Base-by-base conservation (phyloP, 1,140 invertebrate genomes). In the Drosophila lini region DNA sequence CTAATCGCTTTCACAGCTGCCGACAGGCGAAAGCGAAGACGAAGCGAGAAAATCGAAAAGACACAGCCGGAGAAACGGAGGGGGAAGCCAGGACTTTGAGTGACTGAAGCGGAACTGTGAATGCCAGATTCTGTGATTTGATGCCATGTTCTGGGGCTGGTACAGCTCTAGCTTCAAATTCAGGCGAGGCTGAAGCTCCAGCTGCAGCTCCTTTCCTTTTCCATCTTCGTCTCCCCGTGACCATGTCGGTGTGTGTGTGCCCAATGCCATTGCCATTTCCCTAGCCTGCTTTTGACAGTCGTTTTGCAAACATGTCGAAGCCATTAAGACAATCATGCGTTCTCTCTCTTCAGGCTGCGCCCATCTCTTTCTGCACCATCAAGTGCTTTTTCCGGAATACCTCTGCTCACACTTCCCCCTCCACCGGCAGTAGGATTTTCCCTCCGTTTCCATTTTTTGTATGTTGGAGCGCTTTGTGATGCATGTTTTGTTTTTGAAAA, bases 261-360 rank as follows among this genome's bases (percentile, higher is more conserved):
- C 74, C 61, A 76, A 32, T 75, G 61, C 74, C 74, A 75, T 7
- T 58, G 68, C 68, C 68, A 71, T 65, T 73, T 69, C 74, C 81
- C 70, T 62, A 78, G 80, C 61, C 84, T 89, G 84, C 80, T 78
- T 80, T 89, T 89, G 84, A 89, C 84, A 89, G 84, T 89, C 84
- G 84, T 89, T 89, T 89, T 89, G 84, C 84, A 89, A 89, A 89
- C 84, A 89, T 89, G 84, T 89, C 84, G 84, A 89, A 89, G 84
- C 84, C 84, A 89, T 89, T 89, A 89, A 89, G 84, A 89, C 84
- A 89, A 89, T 89, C 84, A 89, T 89, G 83, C 83, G 76, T 86
- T 80, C 74, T 48, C 36, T 55, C 62, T 31, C 45, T 34, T 36
- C 67, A 36, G 31, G 28, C 71, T 22, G 34, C 50, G 11, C 9